These are phyloP conservation scores for Platycercus adscitus DNA, from an alignment of 2,113 vertebrate genomes.

Conservation along the genomic window DNA sequence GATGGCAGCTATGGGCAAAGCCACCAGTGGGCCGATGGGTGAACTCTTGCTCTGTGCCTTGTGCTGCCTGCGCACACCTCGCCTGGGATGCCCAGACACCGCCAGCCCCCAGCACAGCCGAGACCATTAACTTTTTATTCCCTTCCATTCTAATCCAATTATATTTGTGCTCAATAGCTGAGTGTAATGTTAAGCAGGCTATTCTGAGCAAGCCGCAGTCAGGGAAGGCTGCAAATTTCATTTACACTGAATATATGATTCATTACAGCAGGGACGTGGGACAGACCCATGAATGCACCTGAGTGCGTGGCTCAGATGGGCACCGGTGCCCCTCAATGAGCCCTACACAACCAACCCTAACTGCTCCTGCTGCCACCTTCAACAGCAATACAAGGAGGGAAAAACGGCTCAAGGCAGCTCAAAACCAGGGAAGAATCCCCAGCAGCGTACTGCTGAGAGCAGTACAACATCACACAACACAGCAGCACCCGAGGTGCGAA, in stretches of 20 bases:
- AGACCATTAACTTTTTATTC: neutral
- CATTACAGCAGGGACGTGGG: slow-evolving; percentile 27
- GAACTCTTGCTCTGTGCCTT: neutral
- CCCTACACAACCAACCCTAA: neutral
- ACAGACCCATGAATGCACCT: neutral
- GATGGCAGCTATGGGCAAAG: neutral
- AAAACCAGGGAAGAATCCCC: neutral
- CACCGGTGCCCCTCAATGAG: neutral
- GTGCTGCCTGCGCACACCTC: neutral
- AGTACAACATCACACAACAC: neutral
- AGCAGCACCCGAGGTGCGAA: neutral
- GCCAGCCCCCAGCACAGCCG: neutral
- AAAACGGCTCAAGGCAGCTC: neutral
- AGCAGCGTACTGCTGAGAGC: neutral
- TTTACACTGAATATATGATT: slow-evolving; percentile 43
- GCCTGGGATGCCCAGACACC: neutral
- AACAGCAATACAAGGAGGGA: neutral
- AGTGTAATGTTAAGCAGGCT: slow-evolving; percentile 31
- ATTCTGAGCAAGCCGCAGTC: slow-evolving; percentile 19
- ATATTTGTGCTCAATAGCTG: slow-evolving; percentile 27
- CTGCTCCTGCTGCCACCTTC: neutral
- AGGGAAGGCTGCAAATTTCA: slow-evolving; percentile 54
- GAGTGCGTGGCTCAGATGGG: fast-evolving
- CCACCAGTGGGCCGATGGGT: neutral
- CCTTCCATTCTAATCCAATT: slow-evolving; percentile 56